Conservation (phyloP, 2,797 vertebrate species). For the Halcyon smyrnensis region DNA sequence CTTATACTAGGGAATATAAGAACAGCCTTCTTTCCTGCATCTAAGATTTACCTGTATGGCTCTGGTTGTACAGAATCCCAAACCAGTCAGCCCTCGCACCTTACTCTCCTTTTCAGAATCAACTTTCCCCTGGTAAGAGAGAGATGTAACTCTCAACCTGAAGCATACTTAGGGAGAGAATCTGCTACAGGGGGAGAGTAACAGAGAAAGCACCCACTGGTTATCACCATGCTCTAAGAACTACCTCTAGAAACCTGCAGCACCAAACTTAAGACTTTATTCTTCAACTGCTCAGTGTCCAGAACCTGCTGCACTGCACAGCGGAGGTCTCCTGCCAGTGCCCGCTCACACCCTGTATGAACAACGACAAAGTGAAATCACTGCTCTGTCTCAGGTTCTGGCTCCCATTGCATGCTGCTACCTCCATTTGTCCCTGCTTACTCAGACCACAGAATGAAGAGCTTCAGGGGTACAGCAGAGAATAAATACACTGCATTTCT, state of each 20-base stretch:
- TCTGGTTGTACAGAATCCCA: background rate
- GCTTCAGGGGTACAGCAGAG: background rate
- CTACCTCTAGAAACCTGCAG: background rate
- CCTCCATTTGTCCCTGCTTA: background rate
- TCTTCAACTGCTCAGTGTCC: background rate
- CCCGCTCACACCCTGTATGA: background rate
- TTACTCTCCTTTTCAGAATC: background rate
- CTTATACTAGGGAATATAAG: accelerated
- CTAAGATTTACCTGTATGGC: background rate
- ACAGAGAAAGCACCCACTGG: background rate
- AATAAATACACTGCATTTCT: background rate
- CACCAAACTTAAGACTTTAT: background rate
- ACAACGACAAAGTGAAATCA: background rate
- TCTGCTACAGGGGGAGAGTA: background rate
- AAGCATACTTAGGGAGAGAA: background rate
- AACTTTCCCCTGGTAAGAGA: background rate
- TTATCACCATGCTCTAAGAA: background rate
- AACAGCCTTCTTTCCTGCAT: background rate
- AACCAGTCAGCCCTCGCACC: background rate
- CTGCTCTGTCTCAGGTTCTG: background rate
- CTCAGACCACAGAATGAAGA: background rate
- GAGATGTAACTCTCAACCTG: background rate
- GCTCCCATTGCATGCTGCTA: background rate
- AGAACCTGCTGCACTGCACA: background rate
- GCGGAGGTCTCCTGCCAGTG: background rate